Conservation (phyloP, 2,797 vertebrate species). For the Brachymystax lenok region DNA sequence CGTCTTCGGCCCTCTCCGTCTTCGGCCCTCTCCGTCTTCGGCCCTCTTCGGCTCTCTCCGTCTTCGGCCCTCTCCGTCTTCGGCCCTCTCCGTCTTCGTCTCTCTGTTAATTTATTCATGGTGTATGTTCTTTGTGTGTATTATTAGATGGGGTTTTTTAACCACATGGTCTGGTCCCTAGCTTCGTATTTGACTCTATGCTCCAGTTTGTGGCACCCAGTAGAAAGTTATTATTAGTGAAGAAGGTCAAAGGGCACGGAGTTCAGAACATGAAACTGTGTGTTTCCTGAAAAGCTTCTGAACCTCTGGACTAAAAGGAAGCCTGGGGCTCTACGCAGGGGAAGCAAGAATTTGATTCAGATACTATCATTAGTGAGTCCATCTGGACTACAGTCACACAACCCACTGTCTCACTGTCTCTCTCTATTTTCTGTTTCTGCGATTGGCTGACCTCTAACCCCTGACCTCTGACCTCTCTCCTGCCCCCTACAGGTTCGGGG, state of each 20-base stretch:
- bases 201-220: conserved; percentile 21
- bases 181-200: conserved; percentile 48
- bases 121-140: conserved; percentile 45
- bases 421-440: conserved; percentile 16
- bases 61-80: background rate
- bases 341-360: conserved; percentile 18
- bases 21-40: background rate
- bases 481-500: conserved; percentile 83
- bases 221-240: conserved; percentile 18
- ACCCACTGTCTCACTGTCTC: background rate
- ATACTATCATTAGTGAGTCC: conserved; percentile 4
- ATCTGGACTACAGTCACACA: background rate
- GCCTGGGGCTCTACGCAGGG: too few species aligned
- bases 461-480: conserved; percentile 9
- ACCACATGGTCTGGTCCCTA: conserved; percentile 29
- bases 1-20: background rate
- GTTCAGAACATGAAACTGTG: background rate
- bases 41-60: too few species aligned
- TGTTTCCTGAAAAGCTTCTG: background rate
- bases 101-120: conserved; percentile 59
- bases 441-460: conserved; percentile 42
- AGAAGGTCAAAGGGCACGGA: background rate
- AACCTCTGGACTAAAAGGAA: background rate
- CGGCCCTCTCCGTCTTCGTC: too few species aligned
- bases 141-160: conserved; percentile 56